phyloP scores from a whole-genome alignment of 2,113 vertebrate species.

The Dasyurus viverrinus region DNA sequence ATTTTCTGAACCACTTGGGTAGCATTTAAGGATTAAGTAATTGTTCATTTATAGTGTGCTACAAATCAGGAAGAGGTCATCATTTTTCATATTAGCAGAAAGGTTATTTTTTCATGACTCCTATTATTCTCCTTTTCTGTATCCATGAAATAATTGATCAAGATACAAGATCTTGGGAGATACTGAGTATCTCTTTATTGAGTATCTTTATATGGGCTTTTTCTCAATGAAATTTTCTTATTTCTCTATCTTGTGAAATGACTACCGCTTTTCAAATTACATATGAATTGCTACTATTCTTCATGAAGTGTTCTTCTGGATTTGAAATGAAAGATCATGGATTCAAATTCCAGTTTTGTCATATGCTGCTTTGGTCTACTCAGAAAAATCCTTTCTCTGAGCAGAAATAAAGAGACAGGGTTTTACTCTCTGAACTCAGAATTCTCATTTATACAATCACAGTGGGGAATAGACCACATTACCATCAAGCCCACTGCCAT shows the following conservation, averaged over 20 bases:
- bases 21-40: not conserved
- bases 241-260: not conserved
- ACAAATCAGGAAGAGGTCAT: not conserved
- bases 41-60: not conserved
- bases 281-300: not conserved
- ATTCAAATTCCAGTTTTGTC: not conserved
- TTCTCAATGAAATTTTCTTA: not conserved
- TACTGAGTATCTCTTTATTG: not conserved
- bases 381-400: no score
- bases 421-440: no score
- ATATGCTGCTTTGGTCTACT: no score
- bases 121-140: not conserved
- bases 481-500: no score
- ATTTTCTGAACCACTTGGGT: not conserved
- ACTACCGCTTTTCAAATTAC: not conserved
- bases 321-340: not conserved
- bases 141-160: not conserved
- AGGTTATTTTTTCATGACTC: not conserved
- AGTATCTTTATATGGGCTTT: not conserved
- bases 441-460: no score
- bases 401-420: no score
- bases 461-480: no score
- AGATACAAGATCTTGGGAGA: not conserved
- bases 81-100: constrained; percentile 29
- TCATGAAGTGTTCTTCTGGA: not conserved